Conservation (phyloP, 2,113 vertebrate genomes). For the Astur gentilis region DNA sequence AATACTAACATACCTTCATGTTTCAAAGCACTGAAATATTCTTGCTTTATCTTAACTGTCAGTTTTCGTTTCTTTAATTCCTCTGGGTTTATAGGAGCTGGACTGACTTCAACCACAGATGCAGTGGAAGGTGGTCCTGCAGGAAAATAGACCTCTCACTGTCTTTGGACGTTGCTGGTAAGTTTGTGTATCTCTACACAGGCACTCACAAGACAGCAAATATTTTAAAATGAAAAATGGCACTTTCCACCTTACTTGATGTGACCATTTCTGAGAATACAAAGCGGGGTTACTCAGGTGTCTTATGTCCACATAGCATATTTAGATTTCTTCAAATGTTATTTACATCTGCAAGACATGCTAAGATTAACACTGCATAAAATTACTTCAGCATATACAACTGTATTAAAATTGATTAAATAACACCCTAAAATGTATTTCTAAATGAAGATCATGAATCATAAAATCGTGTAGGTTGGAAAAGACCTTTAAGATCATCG, state of each 20-base stretch:
- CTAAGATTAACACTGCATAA: not conserved
- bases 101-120: not conserved
- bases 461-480: not conserved
- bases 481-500: too few species aligned
- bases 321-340: not conserved
- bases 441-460: not conserved
- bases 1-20: constrained; percentile 57
- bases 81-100: constrained; percentile 14
- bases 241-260: not conserved
- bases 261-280: not conserved
- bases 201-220: not conserved
- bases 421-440: not conserved
- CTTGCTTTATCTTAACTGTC: constrained; percentile 73
- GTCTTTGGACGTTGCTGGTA: not conserved
- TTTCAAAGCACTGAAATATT: constrained; percentile 77
- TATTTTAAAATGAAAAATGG: not conserved
- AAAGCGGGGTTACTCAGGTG: not conserved
- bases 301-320: not conserved
- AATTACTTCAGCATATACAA: not conserved
- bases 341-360: not conserved
- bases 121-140: constrained; percentile 43
- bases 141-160: not conserved
- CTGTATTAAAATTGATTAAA: not conserved
- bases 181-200: not conserved
- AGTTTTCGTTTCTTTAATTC: constrained; percentile 63